Conservation (phyloP, 2,797 vertebrate genomes). For the Arrhamphus sclerolepis region DNA sequence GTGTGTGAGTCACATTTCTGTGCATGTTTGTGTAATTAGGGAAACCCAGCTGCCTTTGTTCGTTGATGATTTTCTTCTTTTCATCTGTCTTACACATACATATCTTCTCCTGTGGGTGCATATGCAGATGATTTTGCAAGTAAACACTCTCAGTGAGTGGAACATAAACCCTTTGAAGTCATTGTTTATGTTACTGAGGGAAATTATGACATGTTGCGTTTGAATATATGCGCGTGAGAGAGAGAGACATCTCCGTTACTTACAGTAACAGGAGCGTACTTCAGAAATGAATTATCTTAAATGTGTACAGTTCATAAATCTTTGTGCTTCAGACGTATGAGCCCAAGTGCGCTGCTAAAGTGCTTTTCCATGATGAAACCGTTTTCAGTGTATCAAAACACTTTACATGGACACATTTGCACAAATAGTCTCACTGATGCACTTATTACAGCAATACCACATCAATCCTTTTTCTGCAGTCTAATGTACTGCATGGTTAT, state of each 20-base stretch:
- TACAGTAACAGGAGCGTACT: slow-evolving; percentile 8
- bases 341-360: slow-evolving; percentile 21
- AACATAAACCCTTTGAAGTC: slow-evolving; percentile 58
- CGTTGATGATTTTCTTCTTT: slow-evolving; percentile 30
- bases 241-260: slow-evolving; percentile 16
- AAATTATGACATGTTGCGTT: slow-evolving; percentile 31
- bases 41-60: slow-evolving; percentile 33
- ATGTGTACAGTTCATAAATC: slow-evolving; percentile 16
- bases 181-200: slow-evolving; percentile 27
- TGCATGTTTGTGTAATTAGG: slow-evolving; percentile 46
- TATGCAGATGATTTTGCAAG: slow-evolving; percentile 35
- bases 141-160: slow-evolving; percentile 21
- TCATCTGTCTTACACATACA: slow-evolving; percentile 32
- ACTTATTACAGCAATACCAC: slow-evolving; percentile 5
- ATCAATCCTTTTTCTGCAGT: slow-evolving; percentile 28
- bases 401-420: slow-evolving; percentile 17
- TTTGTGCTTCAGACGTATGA: slow-evolving; percentile 1
- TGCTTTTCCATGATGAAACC: slow-evolving; percentile 32
- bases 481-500: slow-evolving; percentile 43
- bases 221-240: not conserved
- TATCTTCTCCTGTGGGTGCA: slow-evolving; percentile 42
- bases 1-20: slow-evolving; percentile 40
- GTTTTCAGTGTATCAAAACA: slow-evolving; percentile 23
- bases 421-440: slow-evolving; percentile 30
- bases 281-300: slow-evolving; percentile 7